Evolutionary conservation across 2,888 invertebrate genomes (phyloP).

Genomic region (Scaeva pyrastri): DNA sequence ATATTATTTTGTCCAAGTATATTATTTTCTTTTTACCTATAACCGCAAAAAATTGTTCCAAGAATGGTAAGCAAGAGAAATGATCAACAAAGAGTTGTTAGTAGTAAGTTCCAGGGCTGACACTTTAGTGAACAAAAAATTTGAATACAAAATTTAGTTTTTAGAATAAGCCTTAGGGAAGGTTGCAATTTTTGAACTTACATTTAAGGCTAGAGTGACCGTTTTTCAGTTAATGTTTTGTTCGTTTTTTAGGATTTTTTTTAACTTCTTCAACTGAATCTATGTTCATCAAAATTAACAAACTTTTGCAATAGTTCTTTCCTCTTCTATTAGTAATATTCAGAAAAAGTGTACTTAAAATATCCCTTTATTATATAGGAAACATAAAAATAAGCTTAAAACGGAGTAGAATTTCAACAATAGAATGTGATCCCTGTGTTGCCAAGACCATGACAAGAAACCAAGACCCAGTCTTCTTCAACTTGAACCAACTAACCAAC

Average conservation of each 20-base stretch:
- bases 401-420: not conserved
- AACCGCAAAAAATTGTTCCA: constrained; percentile 48
- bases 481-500: constrained; percentile 36
- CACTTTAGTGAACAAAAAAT: not conserved
- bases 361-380: no score
- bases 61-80: constrained; percentile 41
- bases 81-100: constrained; percentile 51
- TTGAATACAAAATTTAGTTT: no score
- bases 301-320: no score
- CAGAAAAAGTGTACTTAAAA: no score
- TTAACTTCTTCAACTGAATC: no score
- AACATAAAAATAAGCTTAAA: not conserved
- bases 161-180: no score
- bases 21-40: constrained; percentile 55
- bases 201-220: no score
- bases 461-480: constrained; percentile 18
- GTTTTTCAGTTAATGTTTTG: no score
- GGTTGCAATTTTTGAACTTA: no score
- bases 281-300: no score
- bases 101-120: constrained; percentile 7
- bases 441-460: constrained; percentile 24
- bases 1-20: constrained; percentile 34
- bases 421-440: constrained; percentile 12
- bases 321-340: no score
- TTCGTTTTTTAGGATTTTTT: no score